Evolutionary conservation across 2,888 invertebrate species (phyloP), one percentile per base, ranked within the genome.

Genomic region (Cheilosia pagana): DNA sequence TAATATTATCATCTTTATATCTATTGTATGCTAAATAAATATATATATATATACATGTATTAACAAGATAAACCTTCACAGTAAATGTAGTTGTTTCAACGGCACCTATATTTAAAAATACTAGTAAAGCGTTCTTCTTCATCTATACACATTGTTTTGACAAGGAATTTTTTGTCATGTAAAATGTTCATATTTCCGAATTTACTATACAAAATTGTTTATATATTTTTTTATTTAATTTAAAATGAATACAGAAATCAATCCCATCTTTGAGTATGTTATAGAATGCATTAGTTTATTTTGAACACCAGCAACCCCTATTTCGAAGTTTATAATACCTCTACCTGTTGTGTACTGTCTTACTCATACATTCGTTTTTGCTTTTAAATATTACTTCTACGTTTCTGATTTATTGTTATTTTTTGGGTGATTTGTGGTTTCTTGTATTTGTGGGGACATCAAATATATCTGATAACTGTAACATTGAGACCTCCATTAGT

Each of bases 261-360:
- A 55, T 41, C 78, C 78, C 77, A 67, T 65, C 21, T 55, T 76
- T 74, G 70, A 59, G 65, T 65, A 85, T 79, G 79, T 81, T 85
- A 50, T 23, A 85, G 70, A 75, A 81, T 76, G 85, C 81, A 76
- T 81, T 85, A 76, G 75, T 79, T 75, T 75, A 28, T 71, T 75
- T 85, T 45, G 60, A 74, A 85, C 81, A 85, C 85, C 85, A 81
- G 85, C 85, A 85, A 85, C 85, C 85, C 85, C 85, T 85, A 71
- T 85, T 79, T 83, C 68, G 59, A 74, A 83, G 72, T 83, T 78
- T 53, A 65, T 59, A 52, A 59, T 57, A 60, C 55, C 70, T 76
- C 50, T 75, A 81, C 59, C 71, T 81, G 74, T 83, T 53, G 78
- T 53, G 78, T 79, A 62, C 72, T 78, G 53, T 79, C 75, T 79